phyloP scores from a whole-genome alignment of 2,888 invertebrate species.

The Gasteruption jaculator region DNA sequence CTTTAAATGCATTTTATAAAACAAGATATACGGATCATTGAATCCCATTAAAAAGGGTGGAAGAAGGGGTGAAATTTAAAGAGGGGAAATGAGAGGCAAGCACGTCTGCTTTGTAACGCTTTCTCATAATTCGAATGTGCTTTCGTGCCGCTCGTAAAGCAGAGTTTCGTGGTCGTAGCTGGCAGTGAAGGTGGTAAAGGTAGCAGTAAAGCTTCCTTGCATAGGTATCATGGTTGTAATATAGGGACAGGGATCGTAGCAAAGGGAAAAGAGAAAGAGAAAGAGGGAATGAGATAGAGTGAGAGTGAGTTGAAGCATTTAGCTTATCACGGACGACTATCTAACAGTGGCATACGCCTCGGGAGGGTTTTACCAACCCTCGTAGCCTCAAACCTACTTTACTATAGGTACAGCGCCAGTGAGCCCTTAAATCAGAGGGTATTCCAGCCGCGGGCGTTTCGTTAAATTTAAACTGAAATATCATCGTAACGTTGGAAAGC shows the following conservation, averaged over 20 bases:
- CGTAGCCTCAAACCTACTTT: background rate
- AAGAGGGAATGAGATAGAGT: slow-evolving; percentile 15
- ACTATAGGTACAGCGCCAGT: slow-evolving; percentile 14
- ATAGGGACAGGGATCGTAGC: no score
- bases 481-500: no score
- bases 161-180: slow-evolving; percentile 24
- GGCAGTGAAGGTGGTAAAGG: no score
- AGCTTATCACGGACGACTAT: slow-evolving; percentile 45
- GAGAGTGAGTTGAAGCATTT: slow-evolving; percentile 41
- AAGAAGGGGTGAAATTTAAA: no score
- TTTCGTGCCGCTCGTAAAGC: slow-evolving; percentile 26
- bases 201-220: no score
- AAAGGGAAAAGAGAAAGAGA: slow-evolving; percentile 9
- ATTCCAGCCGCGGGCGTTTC: slow-evolving; percentile 36
- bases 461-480: slow-evolving; percentile 43
- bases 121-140: slow-evolving; percentile 25
- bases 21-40: no score
- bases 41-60: no score
- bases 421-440: slow-evolving; percentile 46
- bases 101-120: no score
- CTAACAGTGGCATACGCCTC: slow-evolving; percentile 43
- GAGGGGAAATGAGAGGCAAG: no score
- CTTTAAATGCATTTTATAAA: no score
- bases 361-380: slow-evolving; percentile 12
- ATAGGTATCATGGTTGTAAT: no score